Conservation (phyloP, 1,140 invertebrate species). For the Drosophila subobscura region DNA sequence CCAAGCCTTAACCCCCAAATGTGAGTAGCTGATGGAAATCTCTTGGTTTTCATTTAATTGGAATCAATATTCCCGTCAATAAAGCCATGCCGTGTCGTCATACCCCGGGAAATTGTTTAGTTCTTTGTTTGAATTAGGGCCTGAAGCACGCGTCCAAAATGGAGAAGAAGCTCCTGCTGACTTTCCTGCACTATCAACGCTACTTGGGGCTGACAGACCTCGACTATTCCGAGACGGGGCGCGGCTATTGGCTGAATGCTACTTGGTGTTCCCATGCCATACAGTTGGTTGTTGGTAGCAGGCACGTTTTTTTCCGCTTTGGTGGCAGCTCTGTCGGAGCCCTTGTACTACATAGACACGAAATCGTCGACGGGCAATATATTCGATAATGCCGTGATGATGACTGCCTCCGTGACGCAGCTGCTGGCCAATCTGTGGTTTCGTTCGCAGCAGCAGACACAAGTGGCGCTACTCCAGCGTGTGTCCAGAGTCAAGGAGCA, state of each 20-base stretch:
- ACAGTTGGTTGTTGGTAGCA: constrained; percentile 4
- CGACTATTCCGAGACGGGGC: constrained; percentile 1
- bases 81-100: too few relatives aligned
- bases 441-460: constrained; percentile 27
- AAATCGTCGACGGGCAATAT: constrained; percentile 21
- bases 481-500: constrained; percentile 5
- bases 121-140: constrained; percentile 1
- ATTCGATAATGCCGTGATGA: constrained; percentile 49
- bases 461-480: constrained; percentile 24
- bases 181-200: constrained; percentile 51
- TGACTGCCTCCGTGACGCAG: constrained; percentile 28
- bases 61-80: background rate
- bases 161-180: constrained; percentile 24
- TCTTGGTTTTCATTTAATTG: too few relatives aligned
- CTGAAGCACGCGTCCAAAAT: constrained; percentile 6
- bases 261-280: constrained; percentile 20
- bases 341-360: constrained; percentile 40
- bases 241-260: constrained; percentile 14
- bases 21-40: too few relatives aligned
- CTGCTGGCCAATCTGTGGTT: constrained; percentile 53
- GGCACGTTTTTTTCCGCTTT: constrained; percentile 6
- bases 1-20: too few relatives aligned
- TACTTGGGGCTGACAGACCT: constrained; percentile 46
- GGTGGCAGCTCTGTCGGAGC: constrained; percentile 7
- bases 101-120: background rate